Base-by-base conservation (phyloP, 1,140 invertebrate genomes). In the Ostrea denselamellosa region DNA sequence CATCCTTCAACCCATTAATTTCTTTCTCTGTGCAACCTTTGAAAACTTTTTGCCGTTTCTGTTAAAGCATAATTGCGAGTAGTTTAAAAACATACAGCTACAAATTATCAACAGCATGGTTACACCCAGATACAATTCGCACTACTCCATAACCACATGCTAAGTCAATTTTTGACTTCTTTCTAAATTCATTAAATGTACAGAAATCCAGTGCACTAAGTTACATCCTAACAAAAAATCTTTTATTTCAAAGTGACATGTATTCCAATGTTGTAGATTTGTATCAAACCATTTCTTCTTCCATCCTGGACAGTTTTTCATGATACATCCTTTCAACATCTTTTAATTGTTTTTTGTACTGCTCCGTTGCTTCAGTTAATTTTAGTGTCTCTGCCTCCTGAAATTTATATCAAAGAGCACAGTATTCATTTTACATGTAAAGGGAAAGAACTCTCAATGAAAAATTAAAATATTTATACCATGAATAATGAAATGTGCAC, bases 1-100 rank as follows among this genome's bases (percentile, higher is more conserved):
- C 51, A 25, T 83, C 82, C 19, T 83, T 83, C n/a, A 83, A 19
- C 51, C 7, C 34, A n/a, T n/a, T 83, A 17, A 83, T 83, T 54
- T 83, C 82, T 83, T 52, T 83, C 9, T 83, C 82, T 10, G 53
- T 83, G 19, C 82, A 83, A 22, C 52, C 82, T 83, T 54, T 83
- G 44, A 53, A 83, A 17, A 83, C 82, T 22, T 83, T 54, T 19
- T 83, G 82, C 25, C 52, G 82, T n/a, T 83, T 83, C 82, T 83
- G 51, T 53, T 9, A 83, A 19, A 44, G 5, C 34, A 44, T 44
- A 44, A 44, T 44, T 44, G 34, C 34, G 34, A 44, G 1, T 44
- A 44, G 34, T 44, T 44, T 44, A 44, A 44, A 44, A 44, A 44
- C 5, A 44, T 44, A 44, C 5, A 44, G 34, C 34, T 44, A 44